These are phyloP conservation scores for Anodontia alba DNA, from an alignment of 2,888 invertebrate species.

Conservation along the genomic window DNA sequence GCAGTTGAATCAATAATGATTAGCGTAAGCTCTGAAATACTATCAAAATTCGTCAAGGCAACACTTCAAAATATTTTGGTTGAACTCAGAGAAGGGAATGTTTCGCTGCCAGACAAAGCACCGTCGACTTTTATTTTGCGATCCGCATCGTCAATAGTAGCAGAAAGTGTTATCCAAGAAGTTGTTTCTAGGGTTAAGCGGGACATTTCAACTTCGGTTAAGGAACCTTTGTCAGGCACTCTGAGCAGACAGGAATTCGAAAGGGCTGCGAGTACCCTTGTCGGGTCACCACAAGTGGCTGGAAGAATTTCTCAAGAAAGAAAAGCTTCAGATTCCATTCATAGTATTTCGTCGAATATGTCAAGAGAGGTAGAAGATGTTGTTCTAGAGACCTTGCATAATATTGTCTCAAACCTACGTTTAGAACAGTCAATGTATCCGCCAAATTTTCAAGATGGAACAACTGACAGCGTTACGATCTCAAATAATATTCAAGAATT, in stretches of 20 bases:
- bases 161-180: conserved; percentile 55
- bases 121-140: conserved; percentile 49
- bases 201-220: conserved; percentile 40
- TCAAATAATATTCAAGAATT: conserved; percentile 62
- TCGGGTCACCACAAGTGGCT: conserved; percentile 26
- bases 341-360: conserved; percentile 37
- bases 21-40: conserved; percentile 59
- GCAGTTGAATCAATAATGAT: conserved; percentile 60
- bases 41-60: conserved; percentile 63
- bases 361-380: conserved; percentile 60
- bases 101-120: conserved; percentile 19
- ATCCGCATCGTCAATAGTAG: conserved; percentile 57
- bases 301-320: neutral
- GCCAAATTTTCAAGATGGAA: neutral
- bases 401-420: conserved; percentile 63
- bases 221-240: conserved; percentile 21
- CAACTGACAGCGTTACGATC: neutral
- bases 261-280: conserved; percentile 46
- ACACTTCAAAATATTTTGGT: conserved; percentile 61
- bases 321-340: neutral
- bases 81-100: conserved; percentile 52
- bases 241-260: conserved; percentile 50
- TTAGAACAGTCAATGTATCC: conserved; percentile 59
- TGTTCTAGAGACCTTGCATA: conserved; percentile 67
- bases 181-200: conserved; percentile 47